Base-by-base conservation (phyloP, 2,888 invertebrate species). In the Eueremaeus valkanovi region DNA sequence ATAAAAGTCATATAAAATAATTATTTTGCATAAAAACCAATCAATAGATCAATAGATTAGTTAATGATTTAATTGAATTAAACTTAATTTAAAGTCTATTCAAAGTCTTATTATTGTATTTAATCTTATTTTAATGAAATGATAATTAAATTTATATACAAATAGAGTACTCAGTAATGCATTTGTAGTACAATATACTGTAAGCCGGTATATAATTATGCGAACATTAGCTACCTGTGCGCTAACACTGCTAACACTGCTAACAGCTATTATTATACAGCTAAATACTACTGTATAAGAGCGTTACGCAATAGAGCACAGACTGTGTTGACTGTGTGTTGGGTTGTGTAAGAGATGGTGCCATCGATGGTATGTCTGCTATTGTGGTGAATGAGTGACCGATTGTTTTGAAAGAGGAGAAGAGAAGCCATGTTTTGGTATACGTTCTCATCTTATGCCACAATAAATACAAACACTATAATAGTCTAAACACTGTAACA, bases 331-430 rank as follows among this genome's bases (percentile, higher is more conserved):
- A 58, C 29, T 27, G 29, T 55, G 24, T 58, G 13, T 58, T 16
- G 51, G 42, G 72, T 75, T 42, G 72, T 72, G 27, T 72, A 75
- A 63, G 72, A 72, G 73, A 73, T 58, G 75, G 75, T 75, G 55
- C 58, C 18, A 66, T 74, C 42, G 70, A 70, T 70, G 40, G n/a
- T n/a, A n/a, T 42, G 45, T 36, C 16, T 45, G 16, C 45, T 45
- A 45, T 45, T 45, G 45, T 45, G 45, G 18, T 45, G 45, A 45
- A 45, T 16, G 45, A 16, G 16, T 45, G 45, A 6, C 36, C 40
- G 66, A 66, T 66, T 68, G 68, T 68, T 68, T 68, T 68, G 68
- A 68, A 68, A 68, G 68, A 68, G 40, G 68, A 68, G 68, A 68
- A 68, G 68, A 68, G 68, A 68, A 68, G 68, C 68, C 68, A 68